Evolutionary conservation across 2,888 invertebrate genomes (phyloP).

Genomic region (Rhamphomyia laevipes): DNA sequence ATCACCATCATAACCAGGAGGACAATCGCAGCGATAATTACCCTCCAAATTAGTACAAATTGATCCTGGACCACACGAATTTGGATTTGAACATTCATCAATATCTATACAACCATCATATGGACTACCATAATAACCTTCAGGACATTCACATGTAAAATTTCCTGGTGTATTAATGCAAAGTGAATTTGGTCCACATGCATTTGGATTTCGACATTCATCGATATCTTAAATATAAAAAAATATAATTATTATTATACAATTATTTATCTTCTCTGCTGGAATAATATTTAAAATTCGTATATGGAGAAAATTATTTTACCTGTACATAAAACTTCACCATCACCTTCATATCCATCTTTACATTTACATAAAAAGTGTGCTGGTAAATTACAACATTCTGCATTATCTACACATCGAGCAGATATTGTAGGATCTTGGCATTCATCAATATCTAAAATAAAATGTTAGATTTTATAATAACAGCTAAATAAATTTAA

Average conservation of each 20-base stretch:
- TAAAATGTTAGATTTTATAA: not conserved
- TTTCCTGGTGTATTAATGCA: slow-evolving; percentile 80
- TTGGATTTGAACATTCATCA: slow-evolving; percentile 64
- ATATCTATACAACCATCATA: slow-evolving; percentile 67
- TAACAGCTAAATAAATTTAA: no score
- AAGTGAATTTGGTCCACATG: slow-evolving; percentile 69
- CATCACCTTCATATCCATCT: slow-evolving; percentile 82
- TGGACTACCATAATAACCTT: slow-evolving; percentile 76
- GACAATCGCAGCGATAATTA: slow-evolving; percentile 73
- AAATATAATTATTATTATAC: slow-evolving; percentile 5
- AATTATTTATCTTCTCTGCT: no score
- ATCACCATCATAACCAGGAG: slow-evolving; percentile 69
- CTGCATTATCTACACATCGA: slow-evolving; percentile 81
- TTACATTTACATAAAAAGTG: slow-evolving; percentile 91
- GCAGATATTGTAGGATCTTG: slow-evolving; percentile 72
- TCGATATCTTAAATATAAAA: slow-evolving; percentile 67
- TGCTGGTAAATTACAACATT: slow-evolving; percentile 89
- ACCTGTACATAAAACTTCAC: slow-evolving; percentile 78
- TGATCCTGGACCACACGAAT: slow-evolving; percentile 68
- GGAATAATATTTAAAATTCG: no score
- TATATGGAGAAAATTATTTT: slow-evolving; percentile 20
- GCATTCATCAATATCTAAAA: slow-evolving; percentile 85
- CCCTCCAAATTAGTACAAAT: slow-evolving; percentile 70
- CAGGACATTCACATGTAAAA: slow-evolving; percentile 72
- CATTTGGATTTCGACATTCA: slow-evolving; percentile 70